Conservation (phyloP, 1,140 invertebrate species). For the Globodera rostochiensis region DNA sequence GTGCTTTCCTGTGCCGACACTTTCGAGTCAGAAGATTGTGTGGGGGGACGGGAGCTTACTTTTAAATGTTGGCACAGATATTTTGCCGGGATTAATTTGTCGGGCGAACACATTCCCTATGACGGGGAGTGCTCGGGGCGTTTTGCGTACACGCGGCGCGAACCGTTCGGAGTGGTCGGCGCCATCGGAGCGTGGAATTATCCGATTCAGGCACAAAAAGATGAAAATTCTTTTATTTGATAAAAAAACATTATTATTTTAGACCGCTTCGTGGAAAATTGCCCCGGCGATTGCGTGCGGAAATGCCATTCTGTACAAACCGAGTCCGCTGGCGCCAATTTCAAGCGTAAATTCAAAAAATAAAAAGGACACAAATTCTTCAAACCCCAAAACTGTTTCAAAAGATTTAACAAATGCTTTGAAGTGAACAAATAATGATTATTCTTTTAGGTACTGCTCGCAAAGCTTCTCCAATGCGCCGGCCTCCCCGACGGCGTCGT, state of each 20-base stretch:
- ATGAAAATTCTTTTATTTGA: background rate
- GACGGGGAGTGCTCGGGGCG: constrained; percentile 23
- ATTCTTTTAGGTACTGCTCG: constrained; percentile 66
- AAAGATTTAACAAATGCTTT: no score
- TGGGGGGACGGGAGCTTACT: background rate
- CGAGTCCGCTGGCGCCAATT: constrained; percentile 70
- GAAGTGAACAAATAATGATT: no score
- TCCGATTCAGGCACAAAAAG: constrained; percentile 70
- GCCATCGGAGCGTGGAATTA: constrained; percentile 71
- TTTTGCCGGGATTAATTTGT: constrained; percentile 46
- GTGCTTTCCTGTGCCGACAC: constrained; percentile 63
- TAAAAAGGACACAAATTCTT: background rate
- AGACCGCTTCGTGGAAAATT: constrained; percentile 70
- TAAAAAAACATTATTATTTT: constrained; percentile 55
- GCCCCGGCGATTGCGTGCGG: constrained; percentile 71
- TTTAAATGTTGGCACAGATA: background rate
- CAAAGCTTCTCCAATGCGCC: constrained; percentile 68
- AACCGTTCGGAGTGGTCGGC: constrained; percentile 70
- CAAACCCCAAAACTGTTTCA: no score
- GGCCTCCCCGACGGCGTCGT: constrained; percentile 70
- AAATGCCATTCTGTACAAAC: constrained; percentile 71
- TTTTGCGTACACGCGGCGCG: constrained; percentile 65
- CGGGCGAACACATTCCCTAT: constrained; percentile 52
- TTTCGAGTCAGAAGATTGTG: constrained; percentile 52
- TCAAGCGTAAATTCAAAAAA: constrained; percentile 60